Evolutionary conservation across 2,888 invertebrate genomes (phyloP), one percentile per base, ranked within the genome.

Genomic region (Panorpa germanica): DNA sequence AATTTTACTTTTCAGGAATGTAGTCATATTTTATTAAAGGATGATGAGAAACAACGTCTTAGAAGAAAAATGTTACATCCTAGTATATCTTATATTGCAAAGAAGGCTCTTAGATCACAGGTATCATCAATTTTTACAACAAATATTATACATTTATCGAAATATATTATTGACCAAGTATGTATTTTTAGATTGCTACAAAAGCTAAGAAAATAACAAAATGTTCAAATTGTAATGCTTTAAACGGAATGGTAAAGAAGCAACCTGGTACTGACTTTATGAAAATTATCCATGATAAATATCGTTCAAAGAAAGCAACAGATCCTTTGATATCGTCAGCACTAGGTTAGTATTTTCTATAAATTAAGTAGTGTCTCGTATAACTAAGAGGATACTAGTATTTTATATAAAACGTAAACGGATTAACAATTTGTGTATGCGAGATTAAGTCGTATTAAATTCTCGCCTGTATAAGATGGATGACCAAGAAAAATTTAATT

Each of bases 191-290:
- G 0, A 77, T 98, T 29, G 59, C 81, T 26, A 76, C 76, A 23
- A 75, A 78, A 44, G 82, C 86, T 23, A 91, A 91, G 48, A 90
- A 93, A 40, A 64, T 71, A 22, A 66, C 65, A 1, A 67, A 71
- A 35, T 98, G 98, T 54, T 76, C 74, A 0, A 61, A 74, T 38
- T 99, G 98, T 46, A 71, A 70, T 1, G 65, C 73, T 2, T 51
- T 72, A 4, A 98, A 96, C 54, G 98, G 98, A 0, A 66, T 77
- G 36, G 83, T 95, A 1, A 95, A 93, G 49, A 95, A 93, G 50
- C 76, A 81, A 41, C 59, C 71, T 0, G 66, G 66, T 2, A 65
- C 91, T 34, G 78, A 82, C 0, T 65, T 85, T 37, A 55, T 95
- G 38, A 93, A 93, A 56, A 93, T 96, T 28, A 65, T 80, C 1